Evolutionary conservation across 2,888 invertebrate species (phyloP), one percentile per base, ranked within the genome.

Genomic region (Amblyteles armatorius): DNA sequence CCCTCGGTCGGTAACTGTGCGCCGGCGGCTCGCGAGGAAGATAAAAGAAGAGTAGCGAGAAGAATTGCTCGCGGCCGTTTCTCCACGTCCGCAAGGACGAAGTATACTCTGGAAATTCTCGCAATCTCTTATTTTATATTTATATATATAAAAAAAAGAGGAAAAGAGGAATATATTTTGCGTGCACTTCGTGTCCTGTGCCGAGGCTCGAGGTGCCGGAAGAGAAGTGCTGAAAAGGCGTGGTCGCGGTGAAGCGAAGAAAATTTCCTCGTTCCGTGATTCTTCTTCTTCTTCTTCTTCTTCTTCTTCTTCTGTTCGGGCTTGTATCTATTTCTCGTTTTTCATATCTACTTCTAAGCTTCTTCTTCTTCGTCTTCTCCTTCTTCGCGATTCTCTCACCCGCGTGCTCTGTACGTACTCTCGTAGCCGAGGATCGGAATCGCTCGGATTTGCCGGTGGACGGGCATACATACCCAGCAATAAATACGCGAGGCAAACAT

Each of bases 21-120:
- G 50, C 50, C 11, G 19, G 48, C 5, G 29, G 16, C 5, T 55
- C 16, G n/a, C 48, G 71, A 72, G 63, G 55, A 48, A 44, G 36
- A 29, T 29, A 60, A 60, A 29, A 60, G 29, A 11, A 40, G 44
- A 73, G 40, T 22, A 2, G 19, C 29, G 22, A 69, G 79, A 76
- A 55, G 74, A 78, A 79, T 90, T 87, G 89, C 88, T 88, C 89
- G 91, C 91, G 92, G 92, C 89, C 92, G 91, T 91, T 91, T 11
- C 88, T 90, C 89, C 89, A 88, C 88, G 88, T 79, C 84, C 87
- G 90, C 92, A 92, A 92, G 92, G 92, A 91, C 91, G 92, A 74
- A 65, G 67, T 33, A 68, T 50, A 67, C 79, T 48, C 40, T 55
- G 48, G 33, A 57, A 57, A 68, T 67, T 36, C 57, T 60, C n/a